These are phyloP conservation scores for Nesidiocoris tenuis DNA, from an alignment of 2,888 invertebrate species.

Conservation along the genomic window DNA sequence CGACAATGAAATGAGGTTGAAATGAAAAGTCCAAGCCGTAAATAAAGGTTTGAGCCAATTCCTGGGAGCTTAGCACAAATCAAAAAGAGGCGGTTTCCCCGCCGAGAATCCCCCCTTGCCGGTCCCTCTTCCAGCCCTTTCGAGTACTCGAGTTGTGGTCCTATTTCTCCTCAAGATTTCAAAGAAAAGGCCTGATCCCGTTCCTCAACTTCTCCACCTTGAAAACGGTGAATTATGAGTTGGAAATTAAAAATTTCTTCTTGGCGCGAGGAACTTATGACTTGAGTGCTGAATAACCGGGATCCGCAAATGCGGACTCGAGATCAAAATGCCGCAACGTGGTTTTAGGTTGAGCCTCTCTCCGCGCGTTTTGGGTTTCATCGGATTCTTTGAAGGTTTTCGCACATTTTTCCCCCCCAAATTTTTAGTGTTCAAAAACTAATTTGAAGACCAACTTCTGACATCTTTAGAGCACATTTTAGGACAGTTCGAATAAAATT, in stretches of 20 bases:
- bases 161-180: neutral
- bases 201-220: neutral
- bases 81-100: constrained; percentile 26
- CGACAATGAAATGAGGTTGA: constrained; percentile 43
- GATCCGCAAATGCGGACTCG: no score
- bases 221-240: constrained; percentile 39
- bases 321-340: no score
- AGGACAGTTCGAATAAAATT: no score
- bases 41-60: constrained; percentile 44
- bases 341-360: no score
- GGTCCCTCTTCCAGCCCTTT: neutral
- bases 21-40: constrained; percentile 43
- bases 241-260: constrained; percentile 38
- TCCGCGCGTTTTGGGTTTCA: no score
- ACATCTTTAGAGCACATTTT: no score
- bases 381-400: no score
- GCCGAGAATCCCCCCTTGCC: constrained; percentile 7
- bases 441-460: no score
- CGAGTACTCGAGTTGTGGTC: constrained; percentile 12
- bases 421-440: no score
- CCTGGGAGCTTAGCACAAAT: constrained; percentile 37
- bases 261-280: neutral
- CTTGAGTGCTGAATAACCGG: neutral
- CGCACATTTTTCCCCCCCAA: no score
- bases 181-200: neutral